Percentiles rank a stretch among this genome's conserved stretches.
phyloP scores from a whole-genome alignment of 30 jellyfish, hydroid and myxozoan genomes.

The Pelagia noctiluca region DNA sequence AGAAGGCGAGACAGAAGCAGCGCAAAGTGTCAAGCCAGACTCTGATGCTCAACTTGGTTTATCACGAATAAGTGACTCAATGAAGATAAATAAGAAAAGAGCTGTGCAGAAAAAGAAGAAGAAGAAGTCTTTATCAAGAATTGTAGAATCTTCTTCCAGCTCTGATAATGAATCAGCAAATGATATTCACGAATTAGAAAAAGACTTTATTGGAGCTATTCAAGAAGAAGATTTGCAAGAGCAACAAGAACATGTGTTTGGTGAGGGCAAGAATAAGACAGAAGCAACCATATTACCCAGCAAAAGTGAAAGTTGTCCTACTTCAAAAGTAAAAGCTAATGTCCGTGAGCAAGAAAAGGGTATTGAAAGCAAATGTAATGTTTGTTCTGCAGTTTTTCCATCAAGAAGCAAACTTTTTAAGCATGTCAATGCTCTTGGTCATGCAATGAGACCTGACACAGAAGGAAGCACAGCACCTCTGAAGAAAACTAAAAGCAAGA shows the following conservation, averaged over 20 bases:
- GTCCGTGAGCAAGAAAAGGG: not conserved
- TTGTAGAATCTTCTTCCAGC: constrained; percentile 50
- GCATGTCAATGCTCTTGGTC: constrained; percentile 79
- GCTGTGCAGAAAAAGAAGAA: constrained; percentile 13
- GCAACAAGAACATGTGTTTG: not conserved
- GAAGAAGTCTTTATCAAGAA: constrained; percentile 35
- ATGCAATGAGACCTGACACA: constrained; percentile 66
- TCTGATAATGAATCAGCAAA: not conserved
- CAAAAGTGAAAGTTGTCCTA: too few species aligned
- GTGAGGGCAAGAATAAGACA: not conserved
- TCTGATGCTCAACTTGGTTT: constrained; percentile 58
- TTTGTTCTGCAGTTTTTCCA: constrained; percentile 64
- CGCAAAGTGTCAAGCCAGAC: not conserved
- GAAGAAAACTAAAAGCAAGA: not conserved
- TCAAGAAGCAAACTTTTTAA: constrained; percentile 85
- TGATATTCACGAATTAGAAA: constrained; percentile 3
- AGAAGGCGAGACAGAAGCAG: constrained; percentile 35
- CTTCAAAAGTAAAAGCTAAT: not conserved
- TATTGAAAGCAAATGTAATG: constrained; percentile 63
- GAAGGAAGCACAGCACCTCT: too few species aligned
- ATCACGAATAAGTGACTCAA: constrained; percentile 55
- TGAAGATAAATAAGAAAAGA: constrained; percentile 50
- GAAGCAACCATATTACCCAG: not conserved
- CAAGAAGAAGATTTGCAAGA: not conserved
- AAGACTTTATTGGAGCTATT: constrained; percentile 10